Evolutionary conservation across 1,140 invertebrate genomes (phyloP), one percentile per base, ranked within the genome.

Genomic region (Colletes latitarsis): DNA sequence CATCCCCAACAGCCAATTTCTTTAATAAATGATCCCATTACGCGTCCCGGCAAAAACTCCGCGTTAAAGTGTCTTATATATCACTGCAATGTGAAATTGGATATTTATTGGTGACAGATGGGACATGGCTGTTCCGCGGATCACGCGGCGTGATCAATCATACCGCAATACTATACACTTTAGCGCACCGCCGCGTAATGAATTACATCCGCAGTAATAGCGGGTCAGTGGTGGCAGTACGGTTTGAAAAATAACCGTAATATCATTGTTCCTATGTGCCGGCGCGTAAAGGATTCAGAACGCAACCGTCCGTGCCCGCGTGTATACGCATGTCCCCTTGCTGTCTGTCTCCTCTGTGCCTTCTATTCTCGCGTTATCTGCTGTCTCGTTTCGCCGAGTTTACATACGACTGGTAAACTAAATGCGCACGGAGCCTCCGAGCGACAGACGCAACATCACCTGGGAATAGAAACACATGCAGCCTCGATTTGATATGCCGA

Each of bases 21-120:
- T 89, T 92, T 92, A 93, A 93, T 91, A 93, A 93, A 93, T 92
- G 92, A 92, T 90, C 88, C 91, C 89, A 93, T 93, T 93, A 92
- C 87, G 84, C 81, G 88, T 78, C 85, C 8, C 83, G 77, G 88
- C 88, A 91, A 92, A 92, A 93, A 91, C 87, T 82, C 80, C 58
- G 80, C 90, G 88, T 90, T 92, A 91, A 92, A 92, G 92, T 89
- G 90, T 93, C 91, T 93, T 93, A 93, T 93, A 92, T 91, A 92
- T 93, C 91, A 92, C 90, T 88, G 88, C 89, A 91, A 93, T 87
- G 89, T 91, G 92, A 93, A 93, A 93, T 93, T 93, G 92, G 92
- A 93, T 93, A 93, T 93, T 92, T 93, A 93, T 93, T 92, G 91
- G 91, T 91, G 92, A 92, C 92, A 93, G 92, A 92, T 92, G 90